Evolutionary conservation across 2,888 invertebrate genomes (phyloP), one percentile per base, ranked within the genome.

Genomic region (Drosophila kuntzei): DNA sequence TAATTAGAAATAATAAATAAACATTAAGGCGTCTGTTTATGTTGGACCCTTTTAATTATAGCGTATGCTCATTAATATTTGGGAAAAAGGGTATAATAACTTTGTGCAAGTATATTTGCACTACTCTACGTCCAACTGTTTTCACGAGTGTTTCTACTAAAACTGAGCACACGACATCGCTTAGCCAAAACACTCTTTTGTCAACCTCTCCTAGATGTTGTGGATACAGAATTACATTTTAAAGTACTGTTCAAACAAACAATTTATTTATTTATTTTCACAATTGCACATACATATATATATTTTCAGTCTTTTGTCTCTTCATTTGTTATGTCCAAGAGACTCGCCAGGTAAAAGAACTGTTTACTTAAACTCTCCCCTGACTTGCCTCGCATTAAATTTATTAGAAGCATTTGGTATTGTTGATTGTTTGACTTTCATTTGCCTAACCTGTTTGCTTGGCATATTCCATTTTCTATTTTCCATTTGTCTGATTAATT

Each of bases 401-500:
- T 57, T 63, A 51, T 66, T 47, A 29, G 32, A 37, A 36, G 3
- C 29, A 36, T 16, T 58, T 44, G n/a, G 18, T 37, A 41, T 57
- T 66, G 50, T 29, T 46, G 54, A 36, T 64, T 85, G 63, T 82
- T 80, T 85, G 71, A 37, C 36, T 76, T 80, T 82, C 70, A 82
- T 79, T 85, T 67, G 73, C 51, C 59, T 63, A 57, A 73, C 72
- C 59, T 77, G 65, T 57, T 62, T 69, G 67, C 72, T 29, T 43
- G 18, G 20, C 25, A 53, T 39, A 62, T 44, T 76, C 43, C 55
- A 50, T 66, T 71, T 71, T 36, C 41, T 37, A 58, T 47, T 39
- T 76, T 67, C 84, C 80, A 83, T 86, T 86, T 71, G 63, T 53
- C 68, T 82, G 81, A 82, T 87, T 82, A 87, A 87, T 82, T 87